phyloP scores from a whole-genome alignment of 2,888 invertebrate genomes.

The Seladonia tumulorum region DNA sequence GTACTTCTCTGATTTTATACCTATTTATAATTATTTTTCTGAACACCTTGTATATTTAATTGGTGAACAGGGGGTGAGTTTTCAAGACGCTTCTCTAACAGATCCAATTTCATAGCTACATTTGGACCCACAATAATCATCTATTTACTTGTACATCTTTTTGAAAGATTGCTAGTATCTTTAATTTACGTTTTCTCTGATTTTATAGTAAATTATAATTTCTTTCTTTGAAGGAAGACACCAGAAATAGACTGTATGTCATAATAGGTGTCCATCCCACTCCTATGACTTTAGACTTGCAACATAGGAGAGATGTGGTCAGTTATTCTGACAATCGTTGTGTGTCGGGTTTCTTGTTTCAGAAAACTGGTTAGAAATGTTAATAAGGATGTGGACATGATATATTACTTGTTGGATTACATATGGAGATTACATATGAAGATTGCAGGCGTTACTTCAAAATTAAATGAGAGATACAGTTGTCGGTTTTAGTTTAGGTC shows the following conservation, averaged over 20 bases:
- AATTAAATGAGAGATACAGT: not conserved
- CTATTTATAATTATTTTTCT: not conserved
- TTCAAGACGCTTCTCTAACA: no score
- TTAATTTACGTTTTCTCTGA: not conserved
- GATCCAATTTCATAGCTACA: not conserved
- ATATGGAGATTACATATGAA: not conserved
- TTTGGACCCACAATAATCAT: not conserved
- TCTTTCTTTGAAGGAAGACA: not conserved
- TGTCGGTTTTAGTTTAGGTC: not conserved
- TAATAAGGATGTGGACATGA: not conserved
- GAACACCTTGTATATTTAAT: not conserved
- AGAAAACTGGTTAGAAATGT: constrained; percentile 1
- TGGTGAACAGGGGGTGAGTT: not conserved
- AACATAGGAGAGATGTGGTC: not conserved
- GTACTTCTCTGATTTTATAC: not conserved
- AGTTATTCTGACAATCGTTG: not conserved
- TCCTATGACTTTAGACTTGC: not conserved
- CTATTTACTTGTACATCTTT: not conserved
- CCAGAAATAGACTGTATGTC: not conserved
- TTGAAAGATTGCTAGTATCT: not conserved
- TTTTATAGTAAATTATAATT: not conserved
- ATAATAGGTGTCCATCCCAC: not conserved
- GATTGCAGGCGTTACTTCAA: not conserved
- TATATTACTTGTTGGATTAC: not conserved
- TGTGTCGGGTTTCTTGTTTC: not conserved